Evolutionary conservation across 30 jellyfish, hydroid and myxozoan species (phyloP).

Genomic region (Hydra vulgaris): DNA sequence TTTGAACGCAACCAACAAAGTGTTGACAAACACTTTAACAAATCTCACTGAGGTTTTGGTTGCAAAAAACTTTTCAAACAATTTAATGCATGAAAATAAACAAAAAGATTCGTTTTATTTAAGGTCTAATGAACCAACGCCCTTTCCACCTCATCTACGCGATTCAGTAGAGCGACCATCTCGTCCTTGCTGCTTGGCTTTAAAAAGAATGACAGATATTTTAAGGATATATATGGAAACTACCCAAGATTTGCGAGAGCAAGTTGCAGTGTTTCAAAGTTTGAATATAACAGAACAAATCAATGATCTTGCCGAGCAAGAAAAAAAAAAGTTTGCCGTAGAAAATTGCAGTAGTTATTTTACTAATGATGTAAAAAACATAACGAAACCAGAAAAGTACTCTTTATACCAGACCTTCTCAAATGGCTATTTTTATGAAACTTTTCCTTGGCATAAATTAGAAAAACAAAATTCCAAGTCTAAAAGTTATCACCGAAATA

Average conservation of each 20-base stretch:
- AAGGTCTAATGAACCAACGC: background rate
- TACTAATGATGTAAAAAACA: background rate
- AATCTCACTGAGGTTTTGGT: background rate
- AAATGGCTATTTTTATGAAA: constrained; percentile 20
- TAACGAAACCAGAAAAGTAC: constrained; percentile 12
- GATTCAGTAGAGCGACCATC: constrained; percentile 33
- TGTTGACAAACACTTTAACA: background rate
- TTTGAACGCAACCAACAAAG: constrained; percentile 39
- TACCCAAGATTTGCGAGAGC: constrained; percentile 41
- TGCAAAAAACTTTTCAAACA: background rate
- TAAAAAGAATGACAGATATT: constrained; percentile 80
- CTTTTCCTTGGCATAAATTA: constrained; percentile 10
- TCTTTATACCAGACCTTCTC: constrained; percentile 15
- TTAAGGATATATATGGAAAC: constrained; percentile 67
- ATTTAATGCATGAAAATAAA: background rate
- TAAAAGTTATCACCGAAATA: constrained; percentile 59
- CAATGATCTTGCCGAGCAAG: constrained; percentile 40
- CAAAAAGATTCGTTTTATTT: background rate
- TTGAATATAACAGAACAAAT: constrained; percentile 54
- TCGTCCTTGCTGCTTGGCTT: constrained; percentile 85
- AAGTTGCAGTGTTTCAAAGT: constrained; percentile 48
- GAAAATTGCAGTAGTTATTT: constrained; percentile 17
- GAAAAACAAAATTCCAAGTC: constrained; percentile 47
- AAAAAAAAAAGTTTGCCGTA: constrained; percentile 36
- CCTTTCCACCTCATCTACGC: background rate